Evolutionary conservation across 2,113 vertebrate species (phyloP), one percentile per base, ranked within the genome.

Genomic region (Leptosomus discolor): DNA sequence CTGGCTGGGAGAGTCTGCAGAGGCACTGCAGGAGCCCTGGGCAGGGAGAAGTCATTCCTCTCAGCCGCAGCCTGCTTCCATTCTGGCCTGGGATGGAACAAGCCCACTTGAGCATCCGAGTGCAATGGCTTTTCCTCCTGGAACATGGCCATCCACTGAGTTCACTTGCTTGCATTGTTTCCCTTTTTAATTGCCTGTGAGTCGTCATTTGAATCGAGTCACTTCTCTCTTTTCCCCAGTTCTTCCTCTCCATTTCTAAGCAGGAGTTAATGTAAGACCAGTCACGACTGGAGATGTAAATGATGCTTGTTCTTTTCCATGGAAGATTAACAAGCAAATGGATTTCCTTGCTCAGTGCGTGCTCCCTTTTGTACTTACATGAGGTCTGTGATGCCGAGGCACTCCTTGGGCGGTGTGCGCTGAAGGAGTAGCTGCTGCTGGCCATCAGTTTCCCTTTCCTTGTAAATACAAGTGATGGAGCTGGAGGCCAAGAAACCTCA

Each of bases 41-140:
- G 69, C 48, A 67, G 34, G 36, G 36, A 69, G 34, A 32, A 54
- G 46, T 30, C 17, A 61, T 94, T 86, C 41, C 17, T 36, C 45
- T 24, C 0, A 1, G 6, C 19, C 48, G 20, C 43, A 46, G 39
- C 29, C n/a, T 0, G 0, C 16, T 63, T 58, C 53, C 18, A 0
- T 11, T 15, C 30, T 39, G 29, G 8, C 43, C 63, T 69, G 56
- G 37, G n/a, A 3, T 65, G 64, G 73, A 46, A 20, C n/a, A 32
- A 19, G 65, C 37, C 16, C 6, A 4, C 39, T 4, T 43, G 36
- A 51, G 13, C 39, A 45, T 54, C 37, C 8, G 3, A 37, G 30
- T 32, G 32, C 54, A 50, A 1, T 51, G n/a, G 2, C 27, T 58
- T 37, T 92, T 88, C 26, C 36, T 23, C 12, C 14, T 57, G 61